Evolutionary conservation across 2,797 vertebrate species (phyloP).

Genomic region (Fistularia commersonii): DNA sequence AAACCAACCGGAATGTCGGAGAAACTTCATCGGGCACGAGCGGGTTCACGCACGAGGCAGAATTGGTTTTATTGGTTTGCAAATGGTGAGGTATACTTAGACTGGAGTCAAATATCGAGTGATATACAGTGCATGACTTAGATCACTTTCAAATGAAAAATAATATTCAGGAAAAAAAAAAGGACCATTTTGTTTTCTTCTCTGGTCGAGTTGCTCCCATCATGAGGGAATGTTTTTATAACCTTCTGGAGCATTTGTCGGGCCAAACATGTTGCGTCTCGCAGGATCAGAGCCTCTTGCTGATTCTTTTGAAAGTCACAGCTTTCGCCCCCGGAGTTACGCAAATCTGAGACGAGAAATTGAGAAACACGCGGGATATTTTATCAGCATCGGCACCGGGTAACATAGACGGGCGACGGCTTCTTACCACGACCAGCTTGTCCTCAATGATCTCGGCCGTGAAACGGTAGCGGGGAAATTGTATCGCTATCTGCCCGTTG

Average conservation of each 20-base stretch:
- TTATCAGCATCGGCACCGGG: background rate
- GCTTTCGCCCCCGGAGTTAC: slow-evolving; percentile 59
- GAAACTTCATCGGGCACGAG: no score
- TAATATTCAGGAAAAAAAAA: no score
- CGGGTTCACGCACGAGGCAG: no score
- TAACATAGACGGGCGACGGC: background rate
- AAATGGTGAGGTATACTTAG: no score
- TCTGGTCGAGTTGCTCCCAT: no score
- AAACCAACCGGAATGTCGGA: no score
- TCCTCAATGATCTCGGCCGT: slow-evolving; percentile 78
- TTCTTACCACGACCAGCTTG: slow-evolving; percentile 85
- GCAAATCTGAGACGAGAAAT: slow-evolving; percentile 47
- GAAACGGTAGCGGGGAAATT: slow-evolving; percentile 82
- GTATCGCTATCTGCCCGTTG: slow-evolving; percentile 70
- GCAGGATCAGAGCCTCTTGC: slow-evolving; percentile 51
- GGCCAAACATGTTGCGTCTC: slow-evolving; percentile 31
- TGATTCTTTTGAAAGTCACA: slow-evolving; percentile 62
- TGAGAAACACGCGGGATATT: background rate
- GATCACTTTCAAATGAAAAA: no score
- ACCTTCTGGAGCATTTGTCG: background rate
- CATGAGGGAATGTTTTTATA: background rate
- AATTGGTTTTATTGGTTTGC: no score
- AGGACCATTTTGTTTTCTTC: no score
- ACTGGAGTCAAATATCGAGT: no score
- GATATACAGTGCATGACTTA: no score